Percentiles rank a stretch among this genome's conserved stretches.
Evolutionary conservation across 2,113 vertebrate species (phyloP).

Genomic region (Scytalopus superciliaris): DNA sequence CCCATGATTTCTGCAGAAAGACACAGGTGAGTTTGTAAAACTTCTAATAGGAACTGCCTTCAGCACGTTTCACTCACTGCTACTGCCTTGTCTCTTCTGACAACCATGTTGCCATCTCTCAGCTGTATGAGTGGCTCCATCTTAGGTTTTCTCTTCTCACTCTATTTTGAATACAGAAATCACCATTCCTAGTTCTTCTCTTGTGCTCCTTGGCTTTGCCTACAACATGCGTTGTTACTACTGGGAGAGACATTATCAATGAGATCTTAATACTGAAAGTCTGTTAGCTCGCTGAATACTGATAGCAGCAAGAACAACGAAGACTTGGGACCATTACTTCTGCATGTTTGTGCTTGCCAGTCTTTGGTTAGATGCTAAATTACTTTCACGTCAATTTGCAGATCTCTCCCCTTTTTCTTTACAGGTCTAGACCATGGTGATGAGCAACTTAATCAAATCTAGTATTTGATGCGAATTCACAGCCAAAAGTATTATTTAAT

Average conservation of each 20-base stretch:
- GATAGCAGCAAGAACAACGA: background rate
- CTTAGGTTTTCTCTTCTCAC: background rate
- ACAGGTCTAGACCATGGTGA: background rate
- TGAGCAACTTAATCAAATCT: background rate
- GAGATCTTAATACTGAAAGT: background rate
- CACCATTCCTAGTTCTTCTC: background rate
- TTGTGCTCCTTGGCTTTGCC: background rate
- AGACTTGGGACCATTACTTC: background rate
- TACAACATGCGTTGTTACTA: background rate
- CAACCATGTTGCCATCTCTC: background rate
- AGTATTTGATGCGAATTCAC: background rate
- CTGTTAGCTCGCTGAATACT: background rate
- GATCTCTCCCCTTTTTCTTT: background rate
- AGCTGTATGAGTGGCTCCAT: background rate
- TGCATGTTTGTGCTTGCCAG: background rate
- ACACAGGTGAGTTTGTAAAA: rapidly evolving
- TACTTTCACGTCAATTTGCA: background rate
- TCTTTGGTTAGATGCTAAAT: background rate
- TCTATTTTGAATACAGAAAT: background rate
- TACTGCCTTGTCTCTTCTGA: background rate
- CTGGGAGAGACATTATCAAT: background rate
- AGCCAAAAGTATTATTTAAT: background rate
- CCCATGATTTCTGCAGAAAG: background rate
- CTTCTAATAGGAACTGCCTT: background rate
- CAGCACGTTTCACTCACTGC: background rate